These are phyloP conservation scores for Daphoenositta chrysoptera DNA, from an alignment of 2,113 vertebrate genomes.

Conservation along the genomic window DNA sequence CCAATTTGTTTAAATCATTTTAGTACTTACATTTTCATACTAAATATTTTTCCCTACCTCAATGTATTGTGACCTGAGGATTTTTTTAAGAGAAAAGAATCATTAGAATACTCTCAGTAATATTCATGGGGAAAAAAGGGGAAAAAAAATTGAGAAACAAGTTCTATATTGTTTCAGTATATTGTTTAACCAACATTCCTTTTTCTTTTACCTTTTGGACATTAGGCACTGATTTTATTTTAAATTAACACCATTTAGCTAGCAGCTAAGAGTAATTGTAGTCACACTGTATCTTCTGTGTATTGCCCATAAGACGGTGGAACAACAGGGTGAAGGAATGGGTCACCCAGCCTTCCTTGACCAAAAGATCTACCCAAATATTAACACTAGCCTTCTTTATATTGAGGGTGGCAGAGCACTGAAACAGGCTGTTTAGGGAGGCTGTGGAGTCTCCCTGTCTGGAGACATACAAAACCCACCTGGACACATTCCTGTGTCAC, in stretches of 20 bases:
- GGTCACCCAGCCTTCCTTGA: not conserved
- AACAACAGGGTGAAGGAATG: not conserved
- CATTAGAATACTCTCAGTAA: not conserved
- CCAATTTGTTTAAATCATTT: not conserved
- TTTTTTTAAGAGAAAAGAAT: not conserved
- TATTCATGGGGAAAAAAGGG: not conserved
- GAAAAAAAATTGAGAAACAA: not conserved
- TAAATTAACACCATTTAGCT: not conserved
- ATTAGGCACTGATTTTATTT: not conserved
- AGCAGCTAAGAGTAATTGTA: not conserved
- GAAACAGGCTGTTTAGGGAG: not conserved
- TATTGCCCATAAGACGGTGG: not conserved
- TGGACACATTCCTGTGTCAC: not conserved
- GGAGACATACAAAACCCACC: not conserved
- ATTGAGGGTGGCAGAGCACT: not conserved
- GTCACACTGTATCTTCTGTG: not conserved
- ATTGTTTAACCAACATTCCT: not conserved
- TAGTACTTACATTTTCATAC: not conserved
- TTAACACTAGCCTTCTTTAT: not conserved
- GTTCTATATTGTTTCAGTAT: not conserved
- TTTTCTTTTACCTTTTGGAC: not conserved
- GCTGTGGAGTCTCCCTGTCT: not conserved
- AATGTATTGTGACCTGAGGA: not conserved
- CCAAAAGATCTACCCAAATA: not conserved
- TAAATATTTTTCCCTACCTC: not conserved